Conservation (phyloP, 35 echinoderm and acorn worm species). For the Heliocidaris erythrogramma region DNA sequence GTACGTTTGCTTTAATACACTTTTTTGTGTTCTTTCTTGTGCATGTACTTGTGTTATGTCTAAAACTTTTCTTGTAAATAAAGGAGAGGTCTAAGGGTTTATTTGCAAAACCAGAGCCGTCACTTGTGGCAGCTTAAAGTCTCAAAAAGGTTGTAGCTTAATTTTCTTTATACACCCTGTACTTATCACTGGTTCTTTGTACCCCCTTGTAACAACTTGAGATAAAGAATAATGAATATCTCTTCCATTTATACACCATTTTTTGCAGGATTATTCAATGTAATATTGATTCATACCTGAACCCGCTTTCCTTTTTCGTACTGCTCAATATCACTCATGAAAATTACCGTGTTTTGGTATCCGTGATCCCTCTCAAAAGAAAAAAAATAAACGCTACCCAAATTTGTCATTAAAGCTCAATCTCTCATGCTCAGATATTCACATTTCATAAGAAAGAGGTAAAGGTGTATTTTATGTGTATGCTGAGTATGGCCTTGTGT, state of each 20-base stretch:
- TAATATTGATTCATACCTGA: background rate
- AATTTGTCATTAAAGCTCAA: background rate
- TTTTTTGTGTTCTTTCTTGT: background rate
- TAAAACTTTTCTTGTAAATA: constrained; percentile 23
- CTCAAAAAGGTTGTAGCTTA: constrained; percentile 15
- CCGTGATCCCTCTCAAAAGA: background rate
- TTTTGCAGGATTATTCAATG: background rate
- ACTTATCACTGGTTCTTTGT: background rate
- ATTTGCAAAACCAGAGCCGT: constrained; percentile 41
- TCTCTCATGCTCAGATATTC: background rate
- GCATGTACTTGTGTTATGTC: background rate
- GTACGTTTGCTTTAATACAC: background rate
- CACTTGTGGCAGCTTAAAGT: background rate
- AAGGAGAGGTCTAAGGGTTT: constrained; percentile 21
- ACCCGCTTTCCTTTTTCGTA: background rate
- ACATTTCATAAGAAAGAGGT: background rate
- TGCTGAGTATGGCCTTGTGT: background rate
- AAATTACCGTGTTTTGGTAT: background rate
- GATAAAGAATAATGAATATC: background rate
- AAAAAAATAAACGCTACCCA: too few relatives aligned
- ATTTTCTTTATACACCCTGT: background rate
- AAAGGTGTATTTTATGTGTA: background rate
- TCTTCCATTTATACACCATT: background rate
- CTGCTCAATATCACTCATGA: background rate
- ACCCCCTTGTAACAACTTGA: background rate